Conservation (phyloP, 2,797 vertebrate genomes). For the Pangasius djambal region DNA sequence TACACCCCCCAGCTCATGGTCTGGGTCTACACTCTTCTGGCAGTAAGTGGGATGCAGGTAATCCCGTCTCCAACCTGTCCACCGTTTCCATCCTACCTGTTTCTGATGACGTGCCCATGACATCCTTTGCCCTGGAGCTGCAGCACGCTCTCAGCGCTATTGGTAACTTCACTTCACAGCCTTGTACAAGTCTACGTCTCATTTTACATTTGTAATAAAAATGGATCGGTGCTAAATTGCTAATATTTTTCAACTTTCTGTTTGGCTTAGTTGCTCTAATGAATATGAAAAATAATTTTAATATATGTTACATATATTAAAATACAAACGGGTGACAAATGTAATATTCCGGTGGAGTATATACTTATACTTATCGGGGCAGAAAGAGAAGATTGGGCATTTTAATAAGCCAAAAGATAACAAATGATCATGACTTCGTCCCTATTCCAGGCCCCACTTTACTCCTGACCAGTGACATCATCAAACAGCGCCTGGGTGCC, state of each 20-base stretch:
- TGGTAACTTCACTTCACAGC: constrained; percentile 67
- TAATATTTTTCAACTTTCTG: background rate
- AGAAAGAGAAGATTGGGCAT: background rate
- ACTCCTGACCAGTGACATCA: constrained; percentile 90
- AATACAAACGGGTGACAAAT: background rate
- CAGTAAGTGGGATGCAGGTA: constrained; percentile 88
- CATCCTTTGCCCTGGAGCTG: constrained; percentile 89
- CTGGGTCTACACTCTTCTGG: constrained; percentile 76
- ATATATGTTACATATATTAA: background rate
- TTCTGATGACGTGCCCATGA: constrained; percentile 90
- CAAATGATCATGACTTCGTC: background rate
- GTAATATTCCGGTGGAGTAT: background rate
- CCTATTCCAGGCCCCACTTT: constrained; percentile 81
- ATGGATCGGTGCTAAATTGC: background rate
- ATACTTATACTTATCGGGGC: background rate
- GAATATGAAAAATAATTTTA: background rate
- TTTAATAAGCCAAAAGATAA: background rate
- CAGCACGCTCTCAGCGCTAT: constrained; percentile 87
- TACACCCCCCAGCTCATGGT: constrained; percentile 72
- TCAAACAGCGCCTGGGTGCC: constrained; percentile 87
- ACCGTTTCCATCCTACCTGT: constrained; percentile 89
- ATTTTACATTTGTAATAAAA: background rate
- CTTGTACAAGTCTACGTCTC: background rate
- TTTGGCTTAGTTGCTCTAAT: background rate
- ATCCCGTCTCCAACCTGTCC: constrained; percentile 87